phyloP scores from a whole-genome alignment of 2,113 vertebrate genomes.

The Ammodytes marinus region DNA sequence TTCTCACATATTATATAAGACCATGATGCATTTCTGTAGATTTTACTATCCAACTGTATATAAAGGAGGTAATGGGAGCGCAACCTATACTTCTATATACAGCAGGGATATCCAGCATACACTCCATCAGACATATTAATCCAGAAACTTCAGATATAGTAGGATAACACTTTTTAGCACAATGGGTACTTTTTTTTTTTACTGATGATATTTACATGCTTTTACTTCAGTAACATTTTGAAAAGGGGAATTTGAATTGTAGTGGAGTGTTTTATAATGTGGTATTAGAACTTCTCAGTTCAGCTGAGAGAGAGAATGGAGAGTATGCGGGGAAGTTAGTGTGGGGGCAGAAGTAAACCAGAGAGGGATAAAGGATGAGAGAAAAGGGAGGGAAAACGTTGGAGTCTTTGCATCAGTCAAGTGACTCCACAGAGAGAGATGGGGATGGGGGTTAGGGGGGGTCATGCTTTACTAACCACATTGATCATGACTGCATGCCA shows the following conservation, averaged over 20 bases:
- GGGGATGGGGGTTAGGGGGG: neutral
- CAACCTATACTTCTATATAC: neutral
- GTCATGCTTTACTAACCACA: slow-evolving; percentile 82
- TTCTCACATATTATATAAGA: neutral
- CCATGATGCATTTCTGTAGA: neutral
- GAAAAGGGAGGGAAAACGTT: slow-evolving; percentile 48
- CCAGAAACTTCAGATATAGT: neutral
- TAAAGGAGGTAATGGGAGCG: neutral
- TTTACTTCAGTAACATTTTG: no score
- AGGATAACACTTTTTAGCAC: neutral
- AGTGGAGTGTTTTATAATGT: no score
- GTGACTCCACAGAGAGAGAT: slow-evolving; percentile 67
- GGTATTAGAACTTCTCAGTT: neutral
- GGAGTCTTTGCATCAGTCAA: slow-evolving; percentile 74
- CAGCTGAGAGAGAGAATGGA: neutral
- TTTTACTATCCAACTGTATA: neutral
- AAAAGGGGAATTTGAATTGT: no score
- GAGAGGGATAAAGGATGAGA: slow-evolving; percentile 31
- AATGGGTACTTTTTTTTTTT: neutral
- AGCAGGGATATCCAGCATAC: neutral
- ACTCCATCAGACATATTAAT: neutral
- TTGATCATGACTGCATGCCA: slow-evolving; percentile 70
- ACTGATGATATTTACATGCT: neutral
- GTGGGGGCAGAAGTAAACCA: neutral
- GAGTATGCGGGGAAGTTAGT: neutral